Conservation (phyloP, 2,888 invertebrate species). For the Pandemis corylana region DNA sequence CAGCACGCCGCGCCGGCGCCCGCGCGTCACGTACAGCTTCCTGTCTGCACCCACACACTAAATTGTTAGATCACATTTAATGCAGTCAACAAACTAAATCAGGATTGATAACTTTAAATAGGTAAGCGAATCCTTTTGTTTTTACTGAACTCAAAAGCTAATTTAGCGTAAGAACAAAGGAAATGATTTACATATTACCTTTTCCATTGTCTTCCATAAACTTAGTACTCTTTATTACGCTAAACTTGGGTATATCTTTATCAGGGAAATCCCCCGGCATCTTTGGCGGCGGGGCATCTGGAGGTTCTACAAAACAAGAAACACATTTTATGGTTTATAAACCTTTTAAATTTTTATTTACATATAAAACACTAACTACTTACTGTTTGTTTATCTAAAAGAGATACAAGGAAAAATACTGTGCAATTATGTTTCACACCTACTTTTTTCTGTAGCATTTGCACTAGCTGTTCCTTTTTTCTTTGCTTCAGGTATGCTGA, state of each 20-base stretch:
- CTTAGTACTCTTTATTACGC: conserved; percentile 64
- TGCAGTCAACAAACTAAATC: no score
- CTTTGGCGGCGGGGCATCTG: conserved; percentile 32
- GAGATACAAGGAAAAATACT: not conserved
- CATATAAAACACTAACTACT: no score
- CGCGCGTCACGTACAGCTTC: conserved; percentile 80
- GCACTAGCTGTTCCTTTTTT: conserved; percentile 55
- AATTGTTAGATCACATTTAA: no score
- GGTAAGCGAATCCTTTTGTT: no score
- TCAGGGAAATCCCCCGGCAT: conserved; percentile 36
- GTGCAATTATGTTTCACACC: conserved; percentile 36
- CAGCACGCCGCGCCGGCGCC: conserved; percentile 84
- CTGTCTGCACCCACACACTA: conserved; percentile 56
- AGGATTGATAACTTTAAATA: no score
- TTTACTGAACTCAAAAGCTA: not conserved
- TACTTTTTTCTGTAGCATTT: conserved; percentile 53
- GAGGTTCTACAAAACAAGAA: conserved; percentile 3
- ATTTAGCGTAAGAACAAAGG: not conserved
- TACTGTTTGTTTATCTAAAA: not conserved
- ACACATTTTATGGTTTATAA: not conserved
- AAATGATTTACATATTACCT: conserved; percentile 10
- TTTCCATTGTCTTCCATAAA: conserved; percentile 49
- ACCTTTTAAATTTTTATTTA: no score
- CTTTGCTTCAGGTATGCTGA: conserved; percentile 60
- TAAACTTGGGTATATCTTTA: conserved; percentile 56